Percentiles rank a stretch among this genome's conserved stretches.
Evolutionary conservation across 2,797 vertebrate genomes (phyloP).

Genomic region (Parauchenoglanis ngamensis): DNA sequence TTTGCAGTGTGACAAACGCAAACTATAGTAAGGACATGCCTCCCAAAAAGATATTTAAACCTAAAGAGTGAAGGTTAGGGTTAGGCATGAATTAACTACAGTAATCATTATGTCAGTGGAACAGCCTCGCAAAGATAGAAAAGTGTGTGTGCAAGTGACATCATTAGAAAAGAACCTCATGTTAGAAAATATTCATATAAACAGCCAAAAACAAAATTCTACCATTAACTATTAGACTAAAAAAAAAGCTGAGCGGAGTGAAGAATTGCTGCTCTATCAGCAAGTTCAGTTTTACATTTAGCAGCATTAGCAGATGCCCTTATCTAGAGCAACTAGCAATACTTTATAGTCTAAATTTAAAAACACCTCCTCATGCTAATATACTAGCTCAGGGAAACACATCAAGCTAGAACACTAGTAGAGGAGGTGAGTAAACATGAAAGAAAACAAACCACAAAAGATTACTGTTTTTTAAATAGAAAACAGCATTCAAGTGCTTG

Average conservation of each 20-base stretch:
- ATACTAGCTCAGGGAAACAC: too few species aligned
- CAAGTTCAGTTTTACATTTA: too few species aligned
- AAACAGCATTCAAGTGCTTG: too few species aligned
- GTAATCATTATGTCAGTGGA: neutral
- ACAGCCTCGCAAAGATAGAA: neutral
- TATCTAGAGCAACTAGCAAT: too few species aligned
- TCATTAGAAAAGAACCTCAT: conserved; percentile 1
- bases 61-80: neutral
- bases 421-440: too few species aligned
- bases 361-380: too few species aligned
- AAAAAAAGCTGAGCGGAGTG: neutral
- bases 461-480: too few species aligned
- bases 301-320: too few species aligned
- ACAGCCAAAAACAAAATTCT: conserved; percentile 1
- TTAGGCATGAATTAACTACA: neutral
- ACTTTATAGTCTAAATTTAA: too few species aligned
- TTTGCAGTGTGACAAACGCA: neutral
- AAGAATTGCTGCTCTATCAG: neutral
- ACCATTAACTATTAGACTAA: neutral
- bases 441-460: too few species aligned
- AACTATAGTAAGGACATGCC: neutral
- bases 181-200: neutral
- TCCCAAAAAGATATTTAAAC: neutral
- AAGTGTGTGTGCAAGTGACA: neutral
- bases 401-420: too few species aligned